Percentiles rank a stretch among this genome's conserved stretches.
Conservation (phyloP, 2,888 invertebrate species). For the Synergus japonicus region DNA sequence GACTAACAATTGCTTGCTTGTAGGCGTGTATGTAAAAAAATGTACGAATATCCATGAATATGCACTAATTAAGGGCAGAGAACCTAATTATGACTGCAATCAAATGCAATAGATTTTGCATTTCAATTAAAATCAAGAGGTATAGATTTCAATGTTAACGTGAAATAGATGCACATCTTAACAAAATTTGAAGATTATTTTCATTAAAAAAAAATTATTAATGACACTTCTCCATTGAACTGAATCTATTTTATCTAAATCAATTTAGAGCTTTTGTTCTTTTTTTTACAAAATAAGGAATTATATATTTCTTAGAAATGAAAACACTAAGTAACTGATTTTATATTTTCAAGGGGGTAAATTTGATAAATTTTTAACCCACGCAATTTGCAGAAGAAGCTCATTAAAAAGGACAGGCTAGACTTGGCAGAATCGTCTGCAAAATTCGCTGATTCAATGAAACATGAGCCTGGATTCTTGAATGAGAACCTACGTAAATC, state of each 20-base stretch:
- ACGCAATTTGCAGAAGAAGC: slow-evolving; percentile 18
- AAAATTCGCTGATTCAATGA: not conserved
- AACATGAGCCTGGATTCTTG: not conserved
- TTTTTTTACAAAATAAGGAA: not conserved
- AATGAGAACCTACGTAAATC: not conserved
- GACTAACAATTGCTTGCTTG: not conserved
- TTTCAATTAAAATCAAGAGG: not conserved
- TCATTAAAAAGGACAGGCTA: slow-evolving; percentile 50
- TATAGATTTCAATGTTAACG: not conserved
- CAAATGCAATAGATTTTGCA: no score
- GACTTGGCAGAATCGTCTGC: slow-evolving; percentile 44
- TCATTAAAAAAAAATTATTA: not conserved
- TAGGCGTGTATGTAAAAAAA: not conserved
- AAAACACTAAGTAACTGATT: no score
- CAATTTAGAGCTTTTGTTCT: not conserved
- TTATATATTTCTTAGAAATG: not conserved
- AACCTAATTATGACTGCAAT: not conserved
- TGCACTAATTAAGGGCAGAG: not conserved
- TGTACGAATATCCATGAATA: not conserved
- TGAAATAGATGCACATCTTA: not conserved
- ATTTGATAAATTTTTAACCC: not conserved
- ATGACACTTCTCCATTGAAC: not conserved
- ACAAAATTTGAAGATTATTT: not conserved
- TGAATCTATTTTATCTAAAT: not conserved
- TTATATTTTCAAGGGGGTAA: not conserved